Conservation (phyloP, 2,797 vertebrate species). For the Morus bassanus region DNA sequence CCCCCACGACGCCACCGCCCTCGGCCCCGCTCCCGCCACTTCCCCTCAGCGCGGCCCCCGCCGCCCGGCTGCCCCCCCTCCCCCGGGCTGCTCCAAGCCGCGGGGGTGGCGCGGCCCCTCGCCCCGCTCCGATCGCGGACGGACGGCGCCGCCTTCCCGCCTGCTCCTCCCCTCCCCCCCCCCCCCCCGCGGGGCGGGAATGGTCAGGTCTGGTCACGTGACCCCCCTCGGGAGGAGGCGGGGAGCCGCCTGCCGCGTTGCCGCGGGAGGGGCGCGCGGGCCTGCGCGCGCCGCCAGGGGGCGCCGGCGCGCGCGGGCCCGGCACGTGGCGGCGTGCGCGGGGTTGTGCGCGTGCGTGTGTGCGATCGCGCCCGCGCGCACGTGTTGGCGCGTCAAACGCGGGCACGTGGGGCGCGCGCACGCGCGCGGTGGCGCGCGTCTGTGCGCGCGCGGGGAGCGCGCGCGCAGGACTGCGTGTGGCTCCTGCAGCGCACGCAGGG, state of each 20-base stretch:
- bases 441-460: neutral
- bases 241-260: no score
- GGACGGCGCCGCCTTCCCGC: rapidly evolving
- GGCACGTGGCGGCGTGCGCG: neutral
- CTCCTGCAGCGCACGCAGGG: neutral
- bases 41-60: rapidly evolving
- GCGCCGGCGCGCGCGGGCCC: neutral
- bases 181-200: neutral
- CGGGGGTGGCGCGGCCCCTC: neutral
- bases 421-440: no score
- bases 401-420: neutral
- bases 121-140: rapidly evolving
- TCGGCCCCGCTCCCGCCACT: rapidly evolving
- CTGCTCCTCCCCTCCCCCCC: neutral
- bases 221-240: no score
- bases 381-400: neutral
- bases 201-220: neutral
- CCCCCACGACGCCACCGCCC: rapidly evolving
- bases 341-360: no score
- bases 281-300: neutral
- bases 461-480: neutral
- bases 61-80: no score
- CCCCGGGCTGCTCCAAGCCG: neutral
- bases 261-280: neutral
- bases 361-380: no score